These are phyloP conservation scores for Tetraneura akinire DNA, from an alignment of 1,140 invertebrate genomes.

Conservation along the genomic window DNA sequence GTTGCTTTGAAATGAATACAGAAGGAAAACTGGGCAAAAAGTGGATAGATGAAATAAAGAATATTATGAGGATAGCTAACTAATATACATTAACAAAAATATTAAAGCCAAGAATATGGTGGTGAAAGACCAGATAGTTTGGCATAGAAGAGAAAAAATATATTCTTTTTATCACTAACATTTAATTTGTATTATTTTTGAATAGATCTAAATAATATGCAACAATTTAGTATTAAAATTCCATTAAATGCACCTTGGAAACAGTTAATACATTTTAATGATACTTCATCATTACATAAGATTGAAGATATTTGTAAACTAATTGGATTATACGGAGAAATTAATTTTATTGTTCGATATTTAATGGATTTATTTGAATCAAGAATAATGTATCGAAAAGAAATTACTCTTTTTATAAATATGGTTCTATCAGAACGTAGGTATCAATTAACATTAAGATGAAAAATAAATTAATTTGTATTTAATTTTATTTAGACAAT, in stretches of 20 bases:
- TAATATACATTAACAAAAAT: too few relatives aligned
- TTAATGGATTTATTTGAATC: slow-evolving; percentile 64
- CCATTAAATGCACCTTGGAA: slow-evolving; percentile 60
- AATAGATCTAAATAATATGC: slow-evolving; percentile 20
- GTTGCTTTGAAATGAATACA: too few relatives aligned
- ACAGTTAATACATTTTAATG: slow-evolving; percentile 62
- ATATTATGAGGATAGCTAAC: too few relatives aligned
- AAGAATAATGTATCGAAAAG: slow-evolving; percentile 60
- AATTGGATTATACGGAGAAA: slow-evolving; percentile 62
- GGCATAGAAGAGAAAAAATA: too few relatives aligned
- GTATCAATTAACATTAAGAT: not conserved
- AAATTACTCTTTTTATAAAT: slow-evolving; percentile 63
- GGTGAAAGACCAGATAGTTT: too few relatives aligned
- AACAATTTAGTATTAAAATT: not conserved
- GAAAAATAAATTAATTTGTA: not conserved
- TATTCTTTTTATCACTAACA: too few relatives aligned
- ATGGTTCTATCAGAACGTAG: slow-evolving; percentile 61
- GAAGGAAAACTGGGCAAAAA: too few relatives aligned
- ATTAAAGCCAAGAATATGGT: too few relatives aligned
- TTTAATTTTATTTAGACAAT: slow-evolving; percentile 4
- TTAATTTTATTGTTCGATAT: slow-evolving; percentile 62
- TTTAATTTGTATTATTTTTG: not conserved
- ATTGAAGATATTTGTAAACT: slow-evolving; percentile 60
- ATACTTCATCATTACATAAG: slow-evolving; percentile 60
- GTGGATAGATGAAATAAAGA: too few relatives aligned